These are phyloP conservation scores for Leuciscus idus DNA, from an alignment of 2,113 vertebrate species.

Conservation along the genomic window DNA sequence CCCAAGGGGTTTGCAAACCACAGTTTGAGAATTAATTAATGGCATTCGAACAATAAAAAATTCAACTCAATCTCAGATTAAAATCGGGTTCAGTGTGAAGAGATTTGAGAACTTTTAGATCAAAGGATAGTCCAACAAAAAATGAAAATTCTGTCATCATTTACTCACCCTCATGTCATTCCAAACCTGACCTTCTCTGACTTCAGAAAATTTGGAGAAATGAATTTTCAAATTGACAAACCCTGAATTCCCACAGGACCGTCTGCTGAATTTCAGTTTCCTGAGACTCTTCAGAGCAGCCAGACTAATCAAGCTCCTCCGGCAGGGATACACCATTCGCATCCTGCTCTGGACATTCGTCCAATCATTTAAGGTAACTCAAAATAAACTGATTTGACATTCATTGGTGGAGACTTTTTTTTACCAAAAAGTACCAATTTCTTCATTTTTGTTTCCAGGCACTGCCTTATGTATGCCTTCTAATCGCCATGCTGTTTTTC, in stretches of 20 bases:
- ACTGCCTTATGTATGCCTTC: slow-evolving; percentile 94
- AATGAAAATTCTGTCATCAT: not conserved
- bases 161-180: not conserved
- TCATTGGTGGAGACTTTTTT: slow-evolving; percentile 11
- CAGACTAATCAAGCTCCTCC: slow-evolving; percentile 92
- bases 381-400: not conserved
- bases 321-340: slow-evolving; percentile 96
- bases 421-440: slow-evolving; percentile 40
- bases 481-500: slow-evolving; percentile 98
- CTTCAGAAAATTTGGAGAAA: not conserved
- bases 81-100: slow-evolving; percentile 2
- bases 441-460: slow-evolving; percentile 76
- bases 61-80: not conserved
- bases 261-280: slow-evolving; percentile 95
- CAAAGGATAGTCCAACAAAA: not conserved
- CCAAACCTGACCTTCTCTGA: not conserved
- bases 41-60: not conserved
- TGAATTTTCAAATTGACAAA: not conserved
- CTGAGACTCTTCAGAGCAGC: slow-evolving; percentile 93
- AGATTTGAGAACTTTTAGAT: not conserved
- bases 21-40: not conserved
- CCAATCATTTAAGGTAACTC: slow-evolving; percentile 93
- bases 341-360: slow-evolving; percentile 98
- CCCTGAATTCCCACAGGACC: slow-evolving; percentile 79
- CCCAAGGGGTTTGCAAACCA: not conserved